These are phyloP conservation scores for Cheilosia urbana DNA, from an alignment of 2,888 invertebrate species.

Conservation along the genomic window DNA sequence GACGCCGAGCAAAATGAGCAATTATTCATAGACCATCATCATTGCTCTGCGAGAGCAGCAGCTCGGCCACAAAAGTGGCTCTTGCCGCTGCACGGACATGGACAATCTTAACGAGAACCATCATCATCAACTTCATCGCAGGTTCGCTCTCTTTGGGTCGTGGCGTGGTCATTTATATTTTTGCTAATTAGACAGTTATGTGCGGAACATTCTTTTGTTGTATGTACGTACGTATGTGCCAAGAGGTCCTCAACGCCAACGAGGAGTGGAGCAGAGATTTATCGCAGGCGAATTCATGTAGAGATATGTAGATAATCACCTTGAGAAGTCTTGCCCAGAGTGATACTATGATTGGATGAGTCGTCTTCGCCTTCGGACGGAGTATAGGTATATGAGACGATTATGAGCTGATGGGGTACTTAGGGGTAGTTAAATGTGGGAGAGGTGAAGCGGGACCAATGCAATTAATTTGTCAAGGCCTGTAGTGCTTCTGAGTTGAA, in stretches of 20 bases:
- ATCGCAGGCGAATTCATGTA: slow-evolving; percentile 68
- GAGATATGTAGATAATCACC: slow-evolving; percentile 74
- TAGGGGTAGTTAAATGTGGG: slow-evolving; percentile 29
- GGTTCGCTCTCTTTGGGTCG: slow-evolving; percentile 65
- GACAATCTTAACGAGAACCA: slow-evolving; percentile 74
- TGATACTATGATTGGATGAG: slow-evolving; percentile 62
- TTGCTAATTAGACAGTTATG: slow-evolving; percentile 76
- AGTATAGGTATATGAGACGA: not conserved
- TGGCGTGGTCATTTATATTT: slow-evolving; percentile 75
- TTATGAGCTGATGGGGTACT: slow-evolving; percentile 18
- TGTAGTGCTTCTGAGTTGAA: slow-evolving; percentile 15
- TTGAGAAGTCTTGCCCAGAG: slow-evolving; percentile 73
- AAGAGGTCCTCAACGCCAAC: slow-evolving; percentile 6
- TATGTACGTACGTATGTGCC: not conserved
- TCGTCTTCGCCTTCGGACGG: slow-evolving; percentile 22
- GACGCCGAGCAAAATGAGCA: slow-evolving; percentile 58
- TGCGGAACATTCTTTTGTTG: slow-evolving; percentile 73
- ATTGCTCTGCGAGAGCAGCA: slow-evolving; percentile 14
- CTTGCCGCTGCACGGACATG: slow-evolving; percentile 3
- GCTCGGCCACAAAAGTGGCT: not conserved
- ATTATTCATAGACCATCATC: slow-evolving; percentile 75
- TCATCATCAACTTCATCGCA: slow-evolving; percentile 71
- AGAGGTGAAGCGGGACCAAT: slow-evolving; percentile 1
- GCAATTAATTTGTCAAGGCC: slow-evolving; percentile 66
- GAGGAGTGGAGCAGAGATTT: slow-evolving; percentile 39